A percentile compares a stretch with the other conserved stretches of the same genome.
Conservation (phyloP, 2,888 invertebrate genomes). For the Leptopilina drosophilae region DNA sequence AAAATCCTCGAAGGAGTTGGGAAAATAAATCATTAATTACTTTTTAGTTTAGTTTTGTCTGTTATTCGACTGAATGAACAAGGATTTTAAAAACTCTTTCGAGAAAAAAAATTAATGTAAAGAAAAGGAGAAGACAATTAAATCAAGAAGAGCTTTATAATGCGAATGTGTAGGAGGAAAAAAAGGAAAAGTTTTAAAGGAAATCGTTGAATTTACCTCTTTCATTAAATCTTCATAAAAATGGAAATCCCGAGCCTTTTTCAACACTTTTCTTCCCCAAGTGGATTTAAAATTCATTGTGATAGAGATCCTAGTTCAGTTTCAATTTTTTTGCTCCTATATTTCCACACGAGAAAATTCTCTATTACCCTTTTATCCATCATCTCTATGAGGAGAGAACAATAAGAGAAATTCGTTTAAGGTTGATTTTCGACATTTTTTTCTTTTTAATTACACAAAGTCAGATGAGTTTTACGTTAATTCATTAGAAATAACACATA, state of each 20-base stretch:
- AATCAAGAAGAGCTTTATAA: not conserved
- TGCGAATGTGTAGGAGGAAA: not conserved
- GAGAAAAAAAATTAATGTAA: not conserved
- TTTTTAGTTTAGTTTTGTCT: not conserved
- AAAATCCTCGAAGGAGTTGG: not conserved
- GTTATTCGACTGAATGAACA: not conserved
- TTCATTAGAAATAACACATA: too few species aligned
- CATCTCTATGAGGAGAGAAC: too few species aligned
- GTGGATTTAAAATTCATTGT: conserved; percentile 22
- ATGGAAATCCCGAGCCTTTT: not conserved
- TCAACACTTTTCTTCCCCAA: not conserved
- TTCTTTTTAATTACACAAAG: too few species aligned
- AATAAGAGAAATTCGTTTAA: too few species aligned
- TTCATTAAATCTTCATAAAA: conserved; percentile 14
- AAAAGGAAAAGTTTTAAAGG: not conserved
- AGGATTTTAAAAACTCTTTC: not conserved
- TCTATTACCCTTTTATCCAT: too few species aligned
- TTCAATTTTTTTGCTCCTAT: not conserved
- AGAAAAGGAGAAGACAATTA: not conserved
- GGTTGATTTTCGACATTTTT: too few species aligned
- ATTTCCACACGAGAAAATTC: too few species aligned
- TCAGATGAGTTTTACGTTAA: too few species aligned
- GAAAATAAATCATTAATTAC: not conserved
- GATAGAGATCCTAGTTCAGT: not conserved
- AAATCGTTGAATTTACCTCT: not conserved